Percentiles rank a stretch among this genome's conserved stretches.
Evolutionary conservation across 2,113 vertebrate genomes (phyloP).

Genomic region (Lichenostomus cassidix): DNA sequence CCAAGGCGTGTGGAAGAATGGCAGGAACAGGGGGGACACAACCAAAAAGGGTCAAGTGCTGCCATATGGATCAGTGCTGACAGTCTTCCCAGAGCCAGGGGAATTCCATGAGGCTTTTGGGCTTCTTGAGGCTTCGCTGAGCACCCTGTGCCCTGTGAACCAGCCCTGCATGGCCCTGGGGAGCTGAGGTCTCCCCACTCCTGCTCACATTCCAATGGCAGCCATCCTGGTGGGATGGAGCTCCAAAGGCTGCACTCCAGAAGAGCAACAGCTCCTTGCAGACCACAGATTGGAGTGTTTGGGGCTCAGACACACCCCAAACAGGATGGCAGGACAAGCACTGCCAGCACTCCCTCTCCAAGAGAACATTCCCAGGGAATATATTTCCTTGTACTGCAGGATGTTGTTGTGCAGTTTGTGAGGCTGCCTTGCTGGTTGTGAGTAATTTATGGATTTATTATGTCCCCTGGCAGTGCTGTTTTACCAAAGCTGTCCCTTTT

Average conservation of each 20-base stretch:
- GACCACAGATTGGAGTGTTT: neutral
- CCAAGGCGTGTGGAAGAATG: neutral
- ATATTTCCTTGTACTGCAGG: neutral
- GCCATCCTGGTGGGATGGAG: too few relatives aligned
- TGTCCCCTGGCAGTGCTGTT: conserved; percentile 48
- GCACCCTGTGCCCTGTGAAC: neutral
- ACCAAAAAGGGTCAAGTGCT: neutral
- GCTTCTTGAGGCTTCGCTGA: neutral
- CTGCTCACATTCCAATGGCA: neutral
- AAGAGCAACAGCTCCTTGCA: neutral
- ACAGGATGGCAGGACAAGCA: neutral
- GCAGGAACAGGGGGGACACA: neutral
- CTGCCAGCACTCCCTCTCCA: neutral
- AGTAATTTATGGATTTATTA: conserved; percentile 62
- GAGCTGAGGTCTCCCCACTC: neutral
- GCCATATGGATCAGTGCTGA: neutral
- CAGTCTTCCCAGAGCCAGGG: neutral
- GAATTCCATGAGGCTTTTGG: neutral
- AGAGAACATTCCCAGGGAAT: neutral
- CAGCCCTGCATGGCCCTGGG: neutral
- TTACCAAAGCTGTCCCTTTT: conserved; percentile 46
- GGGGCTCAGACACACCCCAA: neutral
- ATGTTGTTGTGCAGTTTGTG: neutral
- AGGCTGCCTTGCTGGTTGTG: conserved; percentile 7
- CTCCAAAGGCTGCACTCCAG: neutral